Percentiles rank a stretch among this genome's conserved stretches.
Conservation (phyloP, 1,140 invertebrate species). For the Drosophila nasuta region DNA sequence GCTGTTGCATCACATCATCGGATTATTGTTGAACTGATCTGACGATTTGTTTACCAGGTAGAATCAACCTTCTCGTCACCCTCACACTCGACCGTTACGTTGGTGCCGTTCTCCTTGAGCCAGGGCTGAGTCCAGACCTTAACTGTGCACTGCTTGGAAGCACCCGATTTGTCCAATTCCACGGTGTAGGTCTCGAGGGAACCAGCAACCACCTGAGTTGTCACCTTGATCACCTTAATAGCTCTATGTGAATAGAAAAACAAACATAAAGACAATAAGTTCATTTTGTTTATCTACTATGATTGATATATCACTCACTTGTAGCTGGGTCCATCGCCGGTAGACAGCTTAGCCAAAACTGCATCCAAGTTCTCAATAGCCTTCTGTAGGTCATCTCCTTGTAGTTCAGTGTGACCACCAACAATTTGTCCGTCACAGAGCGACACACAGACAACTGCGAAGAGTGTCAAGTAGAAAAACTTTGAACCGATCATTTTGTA, state of each 20-base stretch:
- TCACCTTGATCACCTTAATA: constrained; percentile 36
- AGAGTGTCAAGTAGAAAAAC: constrained; percentile 23
- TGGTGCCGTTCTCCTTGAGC: constrained; percentile 46
- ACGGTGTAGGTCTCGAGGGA: constrained; percentile 30
- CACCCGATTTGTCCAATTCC: constrained; percentile 27
- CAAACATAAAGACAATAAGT: neutral
- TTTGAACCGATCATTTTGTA: constrained; percentile 1
- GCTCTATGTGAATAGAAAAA: constrained; percentile 23
- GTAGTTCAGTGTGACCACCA: constrained; percentile 23
- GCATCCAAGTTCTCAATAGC: constrained; percentile 34
- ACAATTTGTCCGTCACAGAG: neutral
- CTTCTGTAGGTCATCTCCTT: constrained; percentile 10
- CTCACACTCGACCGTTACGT: constrained; percentile 44
- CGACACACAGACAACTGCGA: constrained; percentile 19
- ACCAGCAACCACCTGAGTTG: constrained; percentile 47
- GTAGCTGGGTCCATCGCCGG: constrained; percentile 48
- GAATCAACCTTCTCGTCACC: constrained; percentile 45
- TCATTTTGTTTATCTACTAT: neutral
- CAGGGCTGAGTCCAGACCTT: constrained; percentile 48
- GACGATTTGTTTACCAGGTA: constrained; percentile 40
- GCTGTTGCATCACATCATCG: neutral
- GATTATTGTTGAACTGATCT: neutral
- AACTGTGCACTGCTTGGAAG: constrained; percentile 38
- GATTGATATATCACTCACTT: constrained; percentile 23
- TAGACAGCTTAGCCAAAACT: constrained; percentile 34